Evolutionary conservation across 2,113 vertebrate genomes (phyloP).

Genomic region (Xyliphius kryptos): DNA sequence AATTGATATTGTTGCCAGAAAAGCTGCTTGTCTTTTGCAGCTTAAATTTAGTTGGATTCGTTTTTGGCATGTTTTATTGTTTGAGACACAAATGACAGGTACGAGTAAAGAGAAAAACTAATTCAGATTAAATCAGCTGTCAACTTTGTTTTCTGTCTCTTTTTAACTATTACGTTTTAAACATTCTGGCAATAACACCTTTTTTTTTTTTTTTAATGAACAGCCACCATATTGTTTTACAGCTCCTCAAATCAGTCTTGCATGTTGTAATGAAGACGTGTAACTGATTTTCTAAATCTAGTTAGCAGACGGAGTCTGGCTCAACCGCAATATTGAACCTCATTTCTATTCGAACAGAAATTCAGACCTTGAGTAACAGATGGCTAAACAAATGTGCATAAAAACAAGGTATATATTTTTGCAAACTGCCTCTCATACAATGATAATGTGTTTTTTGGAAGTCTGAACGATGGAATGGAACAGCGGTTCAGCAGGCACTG

Average conservation of each 20-base stretch:
- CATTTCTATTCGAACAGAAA: neutral
- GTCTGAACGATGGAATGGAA: slow-evolving; percentile 3
- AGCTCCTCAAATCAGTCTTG: neutral
- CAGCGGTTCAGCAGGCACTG: slow-evolving; percentile 4
- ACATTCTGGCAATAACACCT: neutral
- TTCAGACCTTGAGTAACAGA: slow-evolving; percentile 19
- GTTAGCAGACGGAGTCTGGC: slow-evolving; percentile 4
- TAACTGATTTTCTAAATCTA: neutral
- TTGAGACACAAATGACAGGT: slow-evolving; percentile 7
- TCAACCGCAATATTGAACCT: neutral
- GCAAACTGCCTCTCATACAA: slow-evolving; percentile 11
- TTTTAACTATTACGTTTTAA: neutral
- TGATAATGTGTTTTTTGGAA: slow-evolving; percentile 16
- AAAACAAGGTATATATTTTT: slow-evolving; percentile 21
- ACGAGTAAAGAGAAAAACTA: neutral
- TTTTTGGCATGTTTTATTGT: neutral
- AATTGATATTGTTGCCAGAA: neutral
- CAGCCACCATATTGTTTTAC: neutral
- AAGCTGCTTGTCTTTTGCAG: neutral
- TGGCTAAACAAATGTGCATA: slow-evolving; percentile 29
- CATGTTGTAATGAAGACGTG: neutral
- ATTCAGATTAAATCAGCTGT: slow-evolving; percentile 13
- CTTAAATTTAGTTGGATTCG: slow-evolving; percentile 1
- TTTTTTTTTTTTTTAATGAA: neutral
- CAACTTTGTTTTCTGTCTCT: neutral